Evolutionary conservation across 2,888 invertebrate species (phyloP).

Genomic region (Balanococcus diminutus): DNA sequence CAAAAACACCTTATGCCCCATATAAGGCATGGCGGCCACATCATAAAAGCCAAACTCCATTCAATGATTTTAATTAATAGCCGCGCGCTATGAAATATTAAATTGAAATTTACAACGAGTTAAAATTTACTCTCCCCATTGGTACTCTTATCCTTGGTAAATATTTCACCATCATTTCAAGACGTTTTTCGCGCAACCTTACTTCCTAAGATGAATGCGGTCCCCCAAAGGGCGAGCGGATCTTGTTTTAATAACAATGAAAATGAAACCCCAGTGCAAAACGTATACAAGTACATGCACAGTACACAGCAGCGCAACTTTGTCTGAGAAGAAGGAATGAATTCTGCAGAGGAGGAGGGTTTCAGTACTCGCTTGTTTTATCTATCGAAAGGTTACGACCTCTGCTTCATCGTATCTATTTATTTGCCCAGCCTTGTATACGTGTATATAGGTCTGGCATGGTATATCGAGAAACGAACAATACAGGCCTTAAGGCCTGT

Average conservation of each 20-base stretch:
- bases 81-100: slow-evolving; percentile 26
- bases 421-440: background rate
- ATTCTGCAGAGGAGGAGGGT: background rate
- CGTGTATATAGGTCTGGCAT: background rate
- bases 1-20: background rate
- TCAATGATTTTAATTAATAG: slow-evolving; percentile 35
- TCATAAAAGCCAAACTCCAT: slow-evolving; percentile 32
- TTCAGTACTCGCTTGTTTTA: background rate
- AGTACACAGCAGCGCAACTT: background rate
- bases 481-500: slow-evolving; percentile 25
- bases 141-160: background rate
- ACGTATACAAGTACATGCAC: background rate
- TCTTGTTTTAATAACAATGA: slow-evolving; percentile 45
- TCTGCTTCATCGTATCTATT: background rate
- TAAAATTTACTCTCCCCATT: slow-evolving; percentile 33
- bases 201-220: slow-evolving; percentile 38
- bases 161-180: slow-evolving; percentile 37
- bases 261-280: background rate
- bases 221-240: slow-evolving; percentile 22
- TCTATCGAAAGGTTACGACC: background rate
- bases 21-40: background rate
- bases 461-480: slow-evolving; percentile 28
- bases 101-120: slow-evolving; percentile 50
- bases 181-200: background rate
- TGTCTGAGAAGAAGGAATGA: background rate